Base-by-base conservation (phyloP, 2,888 invertebrate species). In the Norana najaformis region DNA sequence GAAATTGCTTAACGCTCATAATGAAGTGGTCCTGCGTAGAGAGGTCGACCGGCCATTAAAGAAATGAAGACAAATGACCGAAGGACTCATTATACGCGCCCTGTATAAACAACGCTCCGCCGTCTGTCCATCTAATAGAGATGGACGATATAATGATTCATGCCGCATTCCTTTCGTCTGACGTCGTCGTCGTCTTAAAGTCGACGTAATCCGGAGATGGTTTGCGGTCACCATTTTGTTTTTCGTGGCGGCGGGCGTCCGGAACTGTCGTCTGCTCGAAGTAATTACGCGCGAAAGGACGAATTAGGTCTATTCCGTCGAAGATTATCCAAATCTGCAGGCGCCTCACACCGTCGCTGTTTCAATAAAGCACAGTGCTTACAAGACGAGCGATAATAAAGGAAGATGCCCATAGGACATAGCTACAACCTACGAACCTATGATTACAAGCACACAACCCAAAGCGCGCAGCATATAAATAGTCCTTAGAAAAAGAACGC, bases 1-100 rank as follows among this genome's bases (percentile, higher is more conserved):
- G 85, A 85, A 85, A 85, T 85, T 85, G 85, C 85, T 85, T 85
- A 85, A 85, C 85, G 85, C 85, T 85, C 85, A 85, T 85, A 85
- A 85, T 85, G 85, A 85, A 85, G 85, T 85, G 85, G 85, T 85
- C 85, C 20, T 20, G 23, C 85, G 85, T 36, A 85, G 85, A 85
- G 69, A 69, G 69, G 69, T 69, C 69, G 69, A 69, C 69, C 69
- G 69, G 8, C 85, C 85, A 85, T 85, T 85, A 85, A 20, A 85
- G 85, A 85, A 85, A 85, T 85, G 85, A 85, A 85, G 85, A 85
- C 23, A 36, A 85, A 85, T 35, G 85, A 85, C 36, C 85, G 5
- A 18, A 34, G 36, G 18, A 23, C 85, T 85, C 85, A 85, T 85
- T 85, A 85, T 85, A 37, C 85, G 85, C 85, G 85, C 13, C 37